phyloP scores from a whole-genome alignment of 2,888 invertebrate species.

The Drosophila incognita region DNA sequence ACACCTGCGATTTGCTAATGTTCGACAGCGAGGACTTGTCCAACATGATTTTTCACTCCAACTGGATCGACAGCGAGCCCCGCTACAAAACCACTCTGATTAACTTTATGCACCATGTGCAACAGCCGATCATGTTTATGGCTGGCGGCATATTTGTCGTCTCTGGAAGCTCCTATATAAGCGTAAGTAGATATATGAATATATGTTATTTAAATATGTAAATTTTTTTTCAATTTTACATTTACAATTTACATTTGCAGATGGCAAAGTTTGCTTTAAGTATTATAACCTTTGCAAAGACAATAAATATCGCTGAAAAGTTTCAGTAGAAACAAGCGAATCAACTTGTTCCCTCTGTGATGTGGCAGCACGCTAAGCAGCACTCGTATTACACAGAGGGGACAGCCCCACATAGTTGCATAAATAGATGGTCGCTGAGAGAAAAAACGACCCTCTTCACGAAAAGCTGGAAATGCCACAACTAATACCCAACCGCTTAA shows the following conservation, averaged over 20 bases:
- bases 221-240: neutral
- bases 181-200: constrained; percentile 47
- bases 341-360: constrained; percentile 1
- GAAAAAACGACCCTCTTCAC: neutral
- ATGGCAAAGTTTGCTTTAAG: constrained; percentile 76
- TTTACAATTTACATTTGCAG: constrained; percentile 35
- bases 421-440: neutral
- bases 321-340: constrained; percentile 26
- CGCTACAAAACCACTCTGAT: constrained; percentile 49
- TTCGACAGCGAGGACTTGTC: constrained; percentile 55
- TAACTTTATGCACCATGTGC: constrained; percentile 63
- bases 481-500: neutral
- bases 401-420: neutral
- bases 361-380: constrained; percentile 4
- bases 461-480: neutral
- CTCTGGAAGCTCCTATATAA: constrained; percentile 63
- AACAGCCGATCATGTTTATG: constrained; percentile 58
- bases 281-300: constrained; percentile 67
- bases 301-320: constrained; percentile 66
- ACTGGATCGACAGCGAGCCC: constrained; percentile 60
- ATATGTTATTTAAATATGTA: neutral
- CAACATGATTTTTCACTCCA: constrained; percentile 66
- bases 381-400: constrained; percentile 9
- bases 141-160: constrained; percentile 71
- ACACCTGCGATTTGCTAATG: constrained; percentile 53